Percentiles rank a stretch among this genome's conserved stretches.
These are phyloP conservation scores for Sinocyclocheilus anshuiensis DNA, from an alignment of 2,113 vertebrate species.

Conservation along the genomic window DNA sequence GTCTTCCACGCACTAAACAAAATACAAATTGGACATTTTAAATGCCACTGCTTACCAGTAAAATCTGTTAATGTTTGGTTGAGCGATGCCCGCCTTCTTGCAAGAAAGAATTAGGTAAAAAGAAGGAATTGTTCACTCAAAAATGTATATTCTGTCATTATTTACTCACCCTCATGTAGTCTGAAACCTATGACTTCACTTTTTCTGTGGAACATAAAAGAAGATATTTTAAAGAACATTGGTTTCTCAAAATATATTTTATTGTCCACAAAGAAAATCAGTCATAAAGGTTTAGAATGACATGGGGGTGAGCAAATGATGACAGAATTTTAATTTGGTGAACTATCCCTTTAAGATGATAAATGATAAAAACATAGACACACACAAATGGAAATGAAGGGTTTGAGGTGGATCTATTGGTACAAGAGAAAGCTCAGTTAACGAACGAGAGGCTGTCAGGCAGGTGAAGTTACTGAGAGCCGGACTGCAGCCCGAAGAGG, in stretches of 20 bases:
- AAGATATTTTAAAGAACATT: neutral
- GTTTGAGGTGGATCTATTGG: neutral
- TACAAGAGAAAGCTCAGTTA: constrained; percentile 43
- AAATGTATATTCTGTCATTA: neutral
- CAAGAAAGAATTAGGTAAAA: neutral
- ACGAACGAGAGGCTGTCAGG: neutral
- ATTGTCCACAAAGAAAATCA: neutral
- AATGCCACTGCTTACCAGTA: neutral
- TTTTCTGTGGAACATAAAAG: neutral
- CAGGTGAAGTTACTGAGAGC: constrained; percentile 32
- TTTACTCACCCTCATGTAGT: neutral
- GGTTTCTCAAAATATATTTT: neutral
- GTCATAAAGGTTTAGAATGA: neutral
- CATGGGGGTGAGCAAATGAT: neutral
- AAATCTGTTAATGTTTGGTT: neutral
- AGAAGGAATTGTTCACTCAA: neutral
- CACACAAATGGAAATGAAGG: neutral
- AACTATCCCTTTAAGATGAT: neutral
- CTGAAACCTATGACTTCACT: neutral
- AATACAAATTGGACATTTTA: neutral
- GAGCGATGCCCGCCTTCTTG: neutral
- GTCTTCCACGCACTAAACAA: neutral
- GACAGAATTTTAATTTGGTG: neutral
- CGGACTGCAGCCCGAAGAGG: constrained; percentile 12
- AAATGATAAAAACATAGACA: neutral